Conservation (phyloP, 2,797 vertebrate genomes). For the Gobionotothen gibberifrons region DNA sequence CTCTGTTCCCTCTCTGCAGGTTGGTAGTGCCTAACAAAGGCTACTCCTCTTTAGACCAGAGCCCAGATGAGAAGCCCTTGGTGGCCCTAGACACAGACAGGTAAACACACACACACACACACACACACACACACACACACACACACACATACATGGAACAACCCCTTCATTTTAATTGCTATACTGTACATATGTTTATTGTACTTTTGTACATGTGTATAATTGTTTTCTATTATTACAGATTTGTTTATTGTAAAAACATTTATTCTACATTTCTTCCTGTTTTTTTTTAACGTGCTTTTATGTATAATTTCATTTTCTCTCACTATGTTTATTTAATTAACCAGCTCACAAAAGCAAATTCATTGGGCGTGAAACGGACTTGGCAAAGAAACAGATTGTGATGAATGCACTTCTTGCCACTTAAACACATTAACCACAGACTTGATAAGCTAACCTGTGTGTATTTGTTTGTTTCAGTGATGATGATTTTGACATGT, state of each 20-base stretch:
- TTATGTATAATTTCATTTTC: too few relatives aligned
- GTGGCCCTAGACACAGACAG: slow-evolving; percentile 98
- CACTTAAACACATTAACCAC: neutral
- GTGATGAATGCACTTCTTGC: neutral
- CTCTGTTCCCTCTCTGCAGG: slow-evolving; percentile 74
- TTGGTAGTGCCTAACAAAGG: slow-evolving; percentile 97
- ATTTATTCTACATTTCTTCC: too few relatives aligned
- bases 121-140: neutral
- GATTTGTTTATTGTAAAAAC: too few relatives aligned
- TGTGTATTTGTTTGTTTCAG: slow-evolving; percentile 74
- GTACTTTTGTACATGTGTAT: too few relatives aligned
- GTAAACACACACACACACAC: slow-evolving; percentile 70
- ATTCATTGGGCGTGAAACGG: too few relatives aligned
- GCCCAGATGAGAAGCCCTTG: slow-evolving; percentile 96
- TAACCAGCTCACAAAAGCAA: too few relatives aligned
- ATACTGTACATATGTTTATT: too few relatives aligned
- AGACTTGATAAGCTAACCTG: slow-evolving; percentile 1
- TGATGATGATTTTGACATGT: slow-evolving; percentile 98
- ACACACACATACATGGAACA: neutral
- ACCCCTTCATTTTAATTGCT: too few relatives aligned
- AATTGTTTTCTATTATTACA: too few relatives aligned
- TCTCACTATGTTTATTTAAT: too few relatives aligned
- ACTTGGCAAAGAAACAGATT: too few relatives aligned
- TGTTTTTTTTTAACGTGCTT: too few relatives aligned
- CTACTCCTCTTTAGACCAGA: slow-evolving; percentile 97